These are phyloP conservation scores for Gobionotothen gibberifrons DNA, from an alignment of 2,797 vertebrate species.

Conservation along the genomic window DNA sequence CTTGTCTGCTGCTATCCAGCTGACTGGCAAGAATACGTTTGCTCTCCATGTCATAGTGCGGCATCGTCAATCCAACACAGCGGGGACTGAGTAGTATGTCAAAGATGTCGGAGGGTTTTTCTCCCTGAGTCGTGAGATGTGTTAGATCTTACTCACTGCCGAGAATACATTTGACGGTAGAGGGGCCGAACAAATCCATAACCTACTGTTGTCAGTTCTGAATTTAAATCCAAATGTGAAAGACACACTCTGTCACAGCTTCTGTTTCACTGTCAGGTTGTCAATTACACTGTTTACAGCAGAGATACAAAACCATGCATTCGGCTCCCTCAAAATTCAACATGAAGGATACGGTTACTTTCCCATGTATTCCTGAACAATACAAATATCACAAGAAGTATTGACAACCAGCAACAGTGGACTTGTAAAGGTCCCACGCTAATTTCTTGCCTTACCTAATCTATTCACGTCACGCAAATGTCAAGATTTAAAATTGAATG, in stretches of 20 bases:
- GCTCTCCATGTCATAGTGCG: constrained; percentile 38
- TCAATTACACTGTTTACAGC: constrained; percentile 7
- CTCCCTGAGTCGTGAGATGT: constrained; percentile 41
- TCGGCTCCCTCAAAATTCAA: not conserved
- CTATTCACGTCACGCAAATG: constrained; percentile 6
- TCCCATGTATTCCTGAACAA: not conserved
- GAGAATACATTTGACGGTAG: constrained; percentile 43
- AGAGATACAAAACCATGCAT: not conserved
- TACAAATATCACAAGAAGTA: not conserved
- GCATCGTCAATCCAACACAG: constrained; percentile 59
- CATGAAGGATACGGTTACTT: not conserved
- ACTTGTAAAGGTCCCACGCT: not conserved
- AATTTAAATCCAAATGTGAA: constrained; percentile 34
- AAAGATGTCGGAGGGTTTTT: constrained; percentile 55
- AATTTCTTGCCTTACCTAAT: constrained; percentile 21
- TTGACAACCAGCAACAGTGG: constrained; percentile 13
- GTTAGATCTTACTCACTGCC: constrained; percentile 49
- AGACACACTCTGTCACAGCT: not conserved
- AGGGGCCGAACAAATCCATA: constrained; percentile 34
- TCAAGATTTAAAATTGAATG: constrained; percentile 7
- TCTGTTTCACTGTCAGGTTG: constrained; percentile 15
- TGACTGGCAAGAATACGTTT: constrained; percentile 61
- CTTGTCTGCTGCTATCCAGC: constrained; percentile 52
- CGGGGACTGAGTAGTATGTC: constrained; percentile 49
- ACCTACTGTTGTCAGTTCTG: constrained; percentile 29